Conservation (phyloP, 2,888 invertebrate species). For the Sesia apiformis region DNA sequence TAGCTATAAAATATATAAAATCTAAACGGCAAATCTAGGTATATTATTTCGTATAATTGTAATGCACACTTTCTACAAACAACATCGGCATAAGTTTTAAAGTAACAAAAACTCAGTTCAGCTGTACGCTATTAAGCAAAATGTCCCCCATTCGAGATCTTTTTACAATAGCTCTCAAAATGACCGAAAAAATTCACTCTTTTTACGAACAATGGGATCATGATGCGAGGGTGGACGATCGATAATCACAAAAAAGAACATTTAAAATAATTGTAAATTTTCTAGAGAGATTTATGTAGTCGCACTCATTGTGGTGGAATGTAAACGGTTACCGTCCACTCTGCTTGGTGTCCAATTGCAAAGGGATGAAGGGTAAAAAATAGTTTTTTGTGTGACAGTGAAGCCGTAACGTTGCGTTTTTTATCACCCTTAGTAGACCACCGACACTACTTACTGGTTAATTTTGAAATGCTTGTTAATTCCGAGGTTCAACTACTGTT, state of each 20-base stretch:
- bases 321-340: constrained; percentile 24
- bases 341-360: constrained; percentile 61
- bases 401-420: too few species aligned
- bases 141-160: constrained; percentile 56
- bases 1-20: too few species aligned
- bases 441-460: too few species aligned
- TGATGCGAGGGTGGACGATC: constrained; percentile 69
- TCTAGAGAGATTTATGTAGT: constrained; percentile 63
- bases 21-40: too few species aligned
- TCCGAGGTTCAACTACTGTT: too few species aligned
- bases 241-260: constrained; percentile 50
- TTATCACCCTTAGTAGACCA: too few species aligned
- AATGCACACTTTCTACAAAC: too few species aligned
- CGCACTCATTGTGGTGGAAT: constrained; percentile 60
- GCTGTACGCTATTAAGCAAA: constrained; percentile 57
- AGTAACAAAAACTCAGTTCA: constrained; percentile 25
- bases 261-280: constrained; percentile 66
- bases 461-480: too few species aligned
- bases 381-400: constrained; percentile 12
- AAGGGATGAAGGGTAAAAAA: constrained; percentile 43
- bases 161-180: constrained; percentile 65
- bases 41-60: too few species aligned
- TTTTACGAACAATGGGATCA: constrained; percentile 52
- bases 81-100: too few species aligned
- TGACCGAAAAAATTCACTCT: constrained; percentile 66